Conservation (phyloP, 2,797 vertebrate species). For the Pelobates cultripes region DNA sequence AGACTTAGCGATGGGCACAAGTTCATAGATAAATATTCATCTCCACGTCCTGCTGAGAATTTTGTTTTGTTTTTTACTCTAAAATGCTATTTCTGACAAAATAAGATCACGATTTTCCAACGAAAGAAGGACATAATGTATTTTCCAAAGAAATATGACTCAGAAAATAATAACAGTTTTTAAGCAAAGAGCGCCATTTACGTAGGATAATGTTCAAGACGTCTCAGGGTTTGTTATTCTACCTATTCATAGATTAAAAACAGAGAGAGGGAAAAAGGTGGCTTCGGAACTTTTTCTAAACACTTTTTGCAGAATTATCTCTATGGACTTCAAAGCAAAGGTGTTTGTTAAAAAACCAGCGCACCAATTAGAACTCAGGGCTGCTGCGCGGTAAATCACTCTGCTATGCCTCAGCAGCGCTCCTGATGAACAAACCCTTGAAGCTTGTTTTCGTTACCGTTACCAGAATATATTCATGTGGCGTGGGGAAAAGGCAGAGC, state of each 20-base stretch:
- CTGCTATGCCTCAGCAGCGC: too few species aligned
- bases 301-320: too few species aligned
- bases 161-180: slow-evolving; percentile 26
- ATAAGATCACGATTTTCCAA: slow-evolving; percentile 12
- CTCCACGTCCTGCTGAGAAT: slow-evolving; percentile 20
- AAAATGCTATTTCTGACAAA: slow-evolving; percentile 31
- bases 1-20: slow-evolving; percentile 1
- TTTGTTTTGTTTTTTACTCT: not conserved
- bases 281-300: too few species aligned
- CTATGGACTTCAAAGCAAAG: too few species aligned
- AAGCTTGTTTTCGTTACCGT: too few species aligned
- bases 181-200: not conserved
- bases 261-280: too few species aligned
- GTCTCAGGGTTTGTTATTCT: not conserved
- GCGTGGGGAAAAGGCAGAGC: too few species aligned
- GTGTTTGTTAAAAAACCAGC: too few species aligned
- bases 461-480: too few species aligned
- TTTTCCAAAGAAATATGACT: slow-evolving; percentile 23
- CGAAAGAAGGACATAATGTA: slow-evolving; percentile 22
- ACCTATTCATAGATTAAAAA: not conserved
- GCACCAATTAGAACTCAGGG: too few species aligned
- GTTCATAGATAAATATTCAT: not conserved
- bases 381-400: too few species aligned
- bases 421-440: too few species aligned
- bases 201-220: not conserved